Evolutionary conservation across 2,113 vertebrate genomes (phyloP), one percentile per base, ranked within the genome.

Genomic region (Dasyornis broadbenti): DNA sequence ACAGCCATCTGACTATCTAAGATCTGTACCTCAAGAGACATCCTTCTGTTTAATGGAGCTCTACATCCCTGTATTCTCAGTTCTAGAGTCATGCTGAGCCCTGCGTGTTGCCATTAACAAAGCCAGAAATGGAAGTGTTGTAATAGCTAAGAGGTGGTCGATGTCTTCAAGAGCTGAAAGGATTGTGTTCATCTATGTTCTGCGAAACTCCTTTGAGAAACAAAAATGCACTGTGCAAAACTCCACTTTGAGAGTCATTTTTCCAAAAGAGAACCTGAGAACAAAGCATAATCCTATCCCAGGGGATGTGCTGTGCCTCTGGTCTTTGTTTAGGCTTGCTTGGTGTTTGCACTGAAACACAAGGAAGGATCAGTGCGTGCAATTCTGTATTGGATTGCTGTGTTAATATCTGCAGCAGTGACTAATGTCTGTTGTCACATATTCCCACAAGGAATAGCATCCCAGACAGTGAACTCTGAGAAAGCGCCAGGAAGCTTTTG

Each of bases 351-450:
- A 30, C 27, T 42, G 54, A 92, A 90, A 92, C 65, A 76, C 75
- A 87, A 89, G 15, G 45, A 76, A 80, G 78, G 95, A 79, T 59
- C 30, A 15, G 59, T 68, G 80, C 42, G 11, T 61, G 31, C 50
- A 69, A 27, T 76, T 83, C 75, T 83, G 47, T 44, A 53, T 70
- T 81, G 53, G 44, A 31, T 94, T 94, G 75, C 47, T 52, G 6
- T 47, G 42, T 69, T 95, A 84, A 57, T 92, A 90, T 81, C 85
- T 91, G 63, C 50, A 83, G 45, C 39, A 85, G 59, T 92, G 94
- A 93, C 64, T 93, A 92, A 97, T 95, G 61, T 83, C 68, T 95
- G 60, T 82, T 96, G 94, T 95, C 94, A 95, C 35, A 39, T 92
- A 95, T 93, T 95, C 88, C 95, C 94, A 83, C 42, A 83, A 95